Percentiles rank a stretch among this genome's conserved stretches.
phyloP scores from a whole-genome alignment of 2,797 vertebrate species.

The Sebastolobus altivelis region DNA sequence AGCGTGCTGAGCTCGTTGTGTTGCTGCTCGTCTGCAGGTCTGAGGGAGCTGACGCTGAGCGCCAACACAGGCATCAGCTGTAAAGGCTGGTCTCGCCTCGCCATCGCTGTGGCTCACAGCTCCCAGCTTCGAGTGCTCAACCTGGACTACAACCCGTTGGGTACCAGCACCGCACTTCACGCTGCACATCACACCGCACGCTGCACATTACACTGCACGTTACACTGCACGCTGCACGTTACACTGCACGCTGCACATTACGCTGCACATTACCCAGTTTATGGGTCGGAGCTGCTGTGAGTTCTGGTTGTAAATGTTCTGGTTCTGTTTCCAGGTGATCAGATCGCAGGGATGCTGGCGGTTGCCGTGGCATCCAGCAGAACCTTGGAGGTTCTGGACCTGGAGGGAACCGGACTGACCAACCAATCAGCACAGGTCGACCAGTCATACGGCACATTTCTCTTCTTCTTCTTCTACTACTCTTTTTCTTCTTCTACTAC shows the following conservation, averaged over 20 bases:
- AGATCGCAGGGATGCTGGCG: slow-evolving; percentile 92
- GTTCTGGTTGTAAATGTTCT: background rate
- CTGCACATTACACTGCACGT: background rate
- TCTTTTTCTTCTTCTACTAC: background rate
- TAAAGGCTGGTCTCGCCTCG: slow-evolving; percentile 93
- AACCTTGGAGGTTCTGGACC: slow-evolving; percentile 94
- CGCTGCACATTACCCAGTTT: background rate
- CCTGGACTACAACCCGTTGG: slow-evolving; percentile 96
- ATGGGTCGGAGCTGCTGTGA: background rate
- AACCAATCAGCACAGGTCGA: slow-evolving; percentile 87
- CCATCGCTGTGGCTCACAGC: slow-evolving; percentile 95
- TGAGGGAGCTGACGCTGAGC: slow-evolving; percentile 94
- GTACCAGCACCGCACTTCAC: slow-evolving; percentile 66
- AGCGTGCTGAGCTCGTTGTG: background rate
- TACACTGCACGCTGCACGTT: background rate
- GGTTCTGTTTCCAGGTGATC: slow-evolving; percentile 86
- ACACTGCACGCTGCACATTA: background rate
- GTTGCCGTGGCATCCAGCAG: slow-evolving; percentile 96
- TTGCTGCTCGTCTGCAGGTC: slow-evolving; percentile 78
- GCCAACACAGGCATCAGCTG: slow-evolving; percentile 94
- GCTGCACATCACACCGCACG: background rate
- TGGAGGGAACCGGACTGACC: slow-evolving; percentile 95
- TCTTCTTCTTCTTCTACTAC: background rate
- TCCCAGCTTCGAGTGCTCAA: slow-evolving; percentile 95
- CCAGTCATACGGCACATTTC: background rate